Base-by-base conservation (phyloP, 2,113 vertebrate species). In the Rutilus rutilus region DNA sequence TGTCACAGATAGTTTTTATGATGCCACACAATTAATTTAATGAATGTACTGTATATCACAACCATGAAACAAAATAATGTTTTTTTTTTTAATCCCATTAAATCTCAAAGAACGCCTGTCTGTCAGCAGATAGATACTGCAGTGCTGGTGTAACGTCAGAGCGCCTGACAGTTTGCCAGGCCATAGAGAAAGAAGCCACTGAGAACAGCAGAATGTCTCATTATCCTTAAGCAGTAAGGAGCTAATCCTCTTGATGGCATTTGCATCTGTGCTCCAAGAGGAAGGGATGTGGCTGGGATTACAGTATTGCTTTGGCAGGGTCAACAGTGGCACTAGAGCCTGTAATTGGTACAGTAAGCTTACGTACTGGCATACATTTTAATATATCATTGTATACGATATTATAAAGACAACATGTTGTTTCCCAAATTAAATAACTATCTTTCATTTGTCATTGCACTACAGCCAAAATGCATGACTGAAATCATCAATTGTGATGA, bases 171-270 rank as follows among this genome's bases (percentile, higher is more conserved):
- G 36, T 27, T 59, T 45, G 75, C 25, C 33, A 39, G 57, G 47
- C 59, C 50, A 15, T n/a, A 10, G 59, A 67, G 59, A 67, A 69
- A 59, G n/a, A 74, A 15, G 30, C 33, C 45, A 7, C 75, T 27
- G 36, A 65, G 50, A 78, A 54, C 79, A 88, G 12, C 82, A 89
- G 84, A 82, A 81, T 85, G 57, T 30, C 79, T 85, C 76, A 92
- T 85, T 90, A 86, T 88, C 60, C 82, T 91, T 60, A 83, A 47
- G 83, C 84, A 64, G 87, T 86, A 83, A 17, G 45, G 85, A 25
- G 87, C 83, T 90, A 90, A 92, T 92, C 82, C 65, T 90, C 90
- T 93, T 92, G 78, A 85, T 90, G 90, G 89, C 87, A 78, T 92
- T 88, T 91, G 90, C 88, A 89, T 91, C 87, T 88, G 89, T 74